Percentiles rank a stretch among this genome's conserved stretches.
These are phyloP conservation scores for Microcebus ravelobensis DNA, from an alignment of 2,113 vertebrate genomes.

Conservation along the genomic window DNA sequence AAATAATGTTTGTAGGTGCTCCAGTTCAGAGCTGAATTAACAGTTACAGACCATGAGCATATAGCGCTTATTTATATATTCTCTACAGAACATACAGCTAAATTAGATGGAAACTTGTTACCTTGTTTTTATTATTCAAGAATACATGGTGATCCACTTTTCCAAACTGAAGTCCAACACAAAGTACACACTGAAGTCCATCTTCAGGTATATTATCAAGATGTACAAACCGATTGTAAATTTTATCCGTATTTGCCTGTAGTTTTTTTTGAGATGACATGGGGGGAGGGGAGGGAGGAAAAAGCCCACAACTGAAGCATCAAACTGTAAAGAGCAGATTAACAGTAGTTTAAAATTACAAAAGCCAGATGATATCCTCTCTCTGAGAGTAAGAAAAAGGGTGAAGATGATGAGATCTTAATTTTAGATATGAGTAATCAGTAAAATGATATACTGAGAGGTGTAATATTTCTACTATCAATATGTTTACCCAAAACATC, in stretches of 20 bases:
- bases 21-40: slow-evolving; percentile 11
- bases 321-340: not conserved
- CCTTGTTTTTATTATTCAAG: slow-evolving; percentile 86
- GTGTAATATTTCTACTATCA: not conserved
- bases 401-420: not conserved
- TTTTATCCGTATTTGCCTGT: slow-evolving; percentile 71
- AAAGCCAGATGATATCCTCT: not conserved
- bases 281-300: not conserved
- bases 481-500: not conserved
- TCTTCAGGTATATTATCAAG: slow-evolving; percentile 84
- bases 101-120: slow-evolving; percentile 31
- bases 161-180: slow-evolving; percentile 86
- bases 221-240: slow-evolving; percentile 82
- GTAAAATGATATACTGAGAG: not conserved
- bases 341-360: not conserved
- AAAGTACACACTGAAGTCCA: slow-evolving; percentile 85
- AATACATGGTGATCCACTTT: slow-evolving; percentile 85
- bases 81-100: not conserved
- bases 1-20: not conserved
- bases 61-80: not conserved
- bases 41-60: not conserved
- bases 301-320: not conserved
- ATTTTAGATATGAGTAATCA: slow-evolving; percentile 28
- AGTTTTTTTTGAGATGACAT: not conserved
- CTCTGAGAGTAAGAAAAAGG: not conserved